Conservation (phyloP, 2,888 invertebrate genomes). For the Scaeva pyrastri region DNA sequence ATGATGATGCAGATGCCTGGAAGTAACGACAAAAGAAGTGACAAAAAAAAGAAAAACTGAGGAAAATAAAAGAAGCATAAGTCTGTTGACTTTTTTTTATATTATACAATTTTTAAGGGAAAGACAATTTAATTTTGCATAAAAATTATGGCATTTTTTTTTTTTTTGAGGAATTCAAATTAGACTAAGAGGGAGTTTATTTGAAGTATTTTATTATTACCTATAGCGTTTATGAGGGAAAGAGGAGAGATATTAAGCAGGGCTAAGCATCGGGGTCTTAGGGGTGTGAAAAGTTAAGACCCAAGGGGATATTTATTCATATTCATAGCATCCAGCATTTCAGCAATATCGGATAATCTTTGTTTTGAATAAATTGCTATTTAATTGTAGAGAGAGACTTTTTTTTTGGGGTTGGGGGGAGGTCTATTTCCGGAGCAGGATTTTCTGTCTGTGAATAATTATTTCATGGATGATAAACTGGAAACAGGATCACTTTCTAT, state of each 20-base stretch:
- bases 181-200: conserved; percentile 48
- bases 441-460: too few relatives aligned
- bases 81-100: conserved; percentile 65
- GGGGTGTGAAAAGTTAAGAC: background rate
- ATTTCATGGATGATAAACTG: too few relatives aligned
- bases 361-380: background rate
- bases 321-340: too few relatives aligned
- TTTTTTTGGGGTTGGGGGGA: too few relatives aligned
- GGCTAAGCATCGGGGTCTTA: background rate
- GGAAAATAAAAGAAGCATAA: conserved; percentile 26
- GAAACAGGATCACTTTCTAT: too few relatives aligned
- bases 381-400: too few relatives aligned
- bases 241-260: background rate
- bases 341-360: background rate
- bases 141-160: conserved; percentile 69
- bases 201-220: conserved; percentile 14
- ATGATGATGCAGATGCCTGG: conserved; percentile 10
- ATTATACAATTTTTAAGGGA: too few relatives aligned
- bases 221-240: background rate
- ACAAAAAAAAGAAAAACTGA: conserved; percentile 33
- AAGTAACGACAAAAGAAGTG: conserved; percentile 23
- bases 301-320: too few relatives aligned
- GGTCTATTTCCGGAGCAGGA: too few relatives aligned
- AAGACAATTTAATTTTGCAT: conserved; percentile 74
- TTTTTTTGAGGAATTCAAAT: conserved; percentile 72